Evolutionary conservation across 2,888 invertebrate genomes (phyloP).

Genomic region (Panorpa germanica): DNA sequence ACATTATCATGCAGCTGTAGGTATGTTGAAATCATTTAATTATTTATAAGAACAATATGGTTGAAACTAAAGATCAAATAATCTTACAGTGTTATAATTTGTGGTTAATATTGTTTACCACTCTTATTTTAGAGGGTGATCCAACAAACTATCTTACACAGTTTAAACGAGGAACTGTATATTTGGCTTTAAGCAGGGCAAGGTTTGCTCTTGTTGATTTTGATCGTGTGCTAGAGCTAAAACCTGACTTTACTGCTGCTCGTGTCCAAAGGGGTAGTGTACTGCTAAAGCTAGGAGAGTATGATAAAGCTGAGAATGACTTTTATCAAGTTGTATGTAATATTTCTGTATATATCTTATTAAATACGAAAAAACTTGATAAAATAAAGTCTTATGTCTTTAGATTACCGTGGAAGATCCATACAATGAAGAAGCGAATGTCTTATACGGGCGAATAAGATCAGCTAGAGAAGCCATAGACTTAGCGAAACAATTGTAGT

Average conservation of each 20-base stretch:
- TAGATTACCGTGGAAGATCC: conserved; percentile 40
- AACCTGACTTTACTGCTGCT: conserved; percentile 87
- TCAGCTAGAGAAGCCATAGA: conserved; percentile 42
- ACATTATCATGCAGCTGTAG: conserved; percentile 96
- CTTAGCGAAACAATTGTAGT: conserved; percentile 40
- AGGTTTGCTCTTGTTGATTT: conserved; percentile 90
- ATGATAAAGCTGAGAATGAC: conserved; percentile 65
- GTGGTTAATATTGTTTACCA: conserved; percentile 6
- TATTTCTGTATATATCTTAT: conserved; percentile 8
- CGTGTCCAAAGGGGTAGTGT: conserved; percentile 70
- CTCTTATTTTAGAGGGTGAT: conserved; percentile 63
- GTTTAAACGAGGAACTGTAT: conserved; percentile 90
- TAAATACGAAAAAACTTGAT: neutral
- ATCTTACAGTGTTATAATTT: conserved; percentile 5
- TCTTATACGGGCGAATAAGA: conserved; percentile 43
- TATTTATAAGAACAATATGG: neutral
- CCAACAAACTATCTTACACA: conserved; percentile 90
- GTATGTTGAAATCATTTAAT: conserved; percentile 29
- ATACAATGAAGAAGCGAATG: conserved; percentile 54
- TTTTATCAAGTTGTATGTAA: conserved; percentile 67
- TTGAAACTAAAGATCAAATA: too few species aligned
- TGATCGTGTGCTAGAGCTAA: conserved; percentile 77
- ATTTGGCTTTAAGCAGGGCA: conserved; percentile 87
- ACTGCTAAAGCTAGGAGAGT: conserved; percentile 74
- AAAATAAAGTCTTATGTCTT: conserved; percentile 8